Evolutionary conservation across 1,140 invertebrate species (phyloP), one percentile per base, ranked within the genome.

Genomic region (Cydia splendana): DNA sequence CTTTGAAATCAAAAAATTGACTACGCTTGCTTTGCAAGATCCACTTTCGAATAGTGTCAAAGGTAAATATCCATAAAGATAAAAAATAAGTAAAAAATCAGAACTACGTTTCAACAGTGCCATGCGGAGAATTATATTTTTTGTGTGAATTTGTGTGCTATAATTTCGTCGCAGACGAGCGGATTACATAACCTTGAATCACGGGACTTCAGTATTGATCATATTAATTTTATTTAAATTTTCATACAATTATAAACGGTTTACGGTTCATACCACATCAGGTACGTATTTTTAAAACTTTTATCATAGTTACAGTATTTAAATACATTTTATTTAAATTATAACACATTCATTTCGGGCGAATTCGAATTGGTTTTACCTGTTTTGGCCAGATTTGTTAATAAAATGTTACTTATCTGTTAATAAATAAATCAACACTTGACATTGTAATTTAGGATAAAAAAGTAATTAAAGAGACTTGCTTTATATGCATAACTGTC

Each of bases 161-260:
- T 84, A 82, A 85, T 84, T 87, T 83, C 77, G 81, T 82, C 84
- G 83, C 77, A 77, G 80, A 85, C 76, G 84, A 87, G 85, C 84
- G 86, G 84, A 88, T 92, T 92, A 92, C 90, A 90, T 92, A 92
- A 92, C 91, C 91, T 92, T 92, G 89, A 91, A 91, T 92, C 89
- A 90, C 91, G 87, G 86, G 88, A 91, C 88, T 84, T 83, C 76
- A 82, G 84, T 91, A 90, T 90, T 90, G 89, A 90, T 92, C 83
- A 87, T 18, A 71, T 71, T n/a, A 42, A 71, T 71, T 71, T 71
- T 69, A 69, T 34, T 34, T 69, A 57, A 18, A 38, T 20, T 71
- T 71, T 38, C 30, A 15, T 71, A 42, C 15, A 71, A 71, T 71
- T 71, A 38, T 38, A 45, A 38, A 18, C 34, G 15, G 15, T 65